phyloP scores from a whole-genome alignment of 2,113 vertebrate species.

The Gymnogyps californianus region DNA sequence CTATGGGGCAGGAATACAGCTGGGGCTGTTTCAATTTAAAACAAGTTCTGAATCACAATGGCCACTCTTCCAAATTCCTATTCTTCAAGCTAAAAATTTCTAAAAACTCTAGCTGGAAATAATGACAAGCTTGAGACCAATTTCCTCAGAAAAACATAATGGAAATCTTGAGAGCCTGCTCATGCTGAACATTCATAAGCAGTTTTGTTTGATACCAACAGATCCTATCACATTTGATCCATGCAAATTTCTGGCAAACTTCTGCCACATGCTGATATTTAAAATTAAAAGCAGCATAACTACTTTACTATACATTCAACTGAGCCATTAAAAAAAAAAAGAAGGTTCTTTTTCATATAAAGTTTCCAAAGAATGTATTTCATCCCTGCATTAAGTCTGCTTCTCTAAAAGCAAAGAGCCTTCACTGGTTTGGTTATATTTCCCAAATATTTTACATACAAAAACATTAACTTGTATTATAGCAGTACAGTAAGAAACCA shows the following conservation, averaged over 20 bases:
- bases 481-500: neutral
- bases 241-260: constrained; percentile 9
- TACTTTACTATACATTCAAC: neutral
- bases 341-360: neutral
- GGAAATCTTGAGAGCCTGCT: neutral
- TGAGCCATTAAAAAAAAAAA: neutral
- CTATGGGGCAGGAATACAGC: neutral
- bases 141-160: neutral
- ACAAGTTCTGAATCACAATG: neutral
- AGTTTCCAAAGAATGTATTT: neutral
- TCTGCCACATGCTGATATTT: neutral
- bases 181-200: neutral
- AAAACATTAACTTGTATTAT: neutral
- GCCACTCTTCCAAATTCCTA: neutral
- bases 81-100: neutral
- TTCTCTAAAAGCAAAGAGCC: neutral
- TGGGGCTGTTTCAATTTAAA: neutral
- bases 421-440: neutral
- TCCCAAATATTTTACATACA: neutral
- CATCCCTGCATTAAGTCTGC: neutral
- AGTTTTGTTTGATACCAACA: neutral
- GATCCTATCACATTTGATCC: neutral
- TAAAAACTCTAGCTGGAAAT: neutral
- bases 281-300: constrained; percentile 22
- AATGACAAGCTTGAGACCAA: constrained; percentile 11